Percentiles rank a stretch among this genome's conserved stretches.
These are phyloP conservation scores for Drosophila kikkawai DNA, from an alignment of 1,140 invertebrate species.

Conservation along the genomic window DNA sequence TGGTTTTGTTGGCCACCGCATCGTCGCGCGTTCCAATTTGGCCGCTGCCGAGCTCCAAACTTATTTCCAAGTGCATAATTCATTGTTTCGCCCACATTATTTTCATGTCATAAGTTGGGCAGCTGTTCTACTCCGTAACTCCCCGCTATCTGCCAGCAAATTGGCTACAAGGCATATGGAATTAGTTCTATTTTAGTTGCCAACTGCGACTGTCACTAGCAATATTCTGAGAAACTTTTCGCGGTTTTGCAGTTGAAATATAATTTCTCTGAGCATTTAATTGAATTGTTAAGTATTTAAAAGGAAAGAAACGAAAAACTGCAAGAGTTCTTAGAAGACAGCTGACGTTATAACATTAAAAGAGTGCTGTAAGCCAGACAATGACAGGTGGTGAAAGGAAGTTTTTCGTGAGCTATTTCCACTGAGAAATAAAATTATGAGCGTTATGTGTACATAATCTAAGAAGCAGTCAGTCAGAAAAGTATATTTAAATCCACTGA, in stretches of 20 bases:
- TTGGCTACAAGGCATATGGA: conserved; percentile 78
- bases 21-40: conserved; percentile 70
- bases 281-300: conserved; percentile 61
- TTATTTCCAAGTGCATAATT: conserved; percentile 83
- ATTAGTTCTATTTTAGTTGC: conserved; percentile 68
- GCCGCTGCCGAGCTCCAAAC: conserved; percentile 60
- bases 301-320: neutral
- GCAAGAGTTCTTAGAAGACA: conserved; percentile 1
- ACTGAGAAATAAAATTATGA: too few species aligned
- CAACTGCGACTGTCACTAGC: conserved; percentile 64
- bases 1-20: conserved; percentile 58
- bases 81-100: conserved; percentile 82
- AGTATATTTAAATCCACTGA: too few species aligned
- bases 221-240: conserved; percentile 57
- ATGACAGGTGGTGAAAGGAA: neutral
- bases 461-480: neutral
- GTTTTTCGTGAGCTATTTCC: neutral
- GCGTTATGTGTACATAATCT: neutral
- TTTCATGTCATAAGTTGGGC: conserved; percentile 79
- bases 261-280: conserved; percentile 65
- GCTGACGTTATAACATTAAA: conserved; percentile 24
- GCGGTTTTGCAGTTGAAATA: conserved; percentile 53
- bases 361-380: neutral
- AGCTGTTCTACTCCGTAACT: conserved; percentile 30
- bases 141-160: conserved; percentile 29